Evolutionary conservation across 64 coral and sea anemone genomes (phyloP).

Genomic region (Acropora yongei): DNA sequence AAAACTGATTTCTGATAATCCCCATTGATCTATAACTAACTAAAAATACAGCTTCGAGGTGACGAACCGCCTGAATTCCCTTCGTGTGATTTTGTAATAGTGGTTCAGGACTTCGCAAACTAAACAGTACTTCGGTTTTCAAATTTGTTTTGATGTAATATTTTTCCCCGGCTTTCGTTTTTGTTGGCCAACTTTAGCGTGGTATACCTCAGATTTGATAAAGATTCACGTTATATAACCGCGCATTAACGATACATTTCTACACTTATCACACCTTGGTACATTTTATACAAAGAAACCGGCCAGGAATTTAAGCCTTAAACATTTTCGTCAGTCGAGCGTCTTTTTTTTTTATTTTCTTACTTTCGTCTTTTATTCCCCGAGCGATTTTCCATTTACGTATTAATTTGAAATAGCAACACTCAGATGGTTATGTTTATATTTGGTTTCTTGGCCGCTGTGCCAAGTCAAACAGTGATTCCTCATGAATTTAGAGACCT

Average conservation of each 20-base stretch:
- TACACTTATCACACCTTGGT: not conserved
- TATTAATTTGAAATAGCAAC: not conserved
- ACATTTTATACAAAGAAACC: not conserved
- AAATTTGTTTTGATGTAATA: conserved; percentile 34
- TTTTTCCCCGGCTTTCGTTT: not conserved
- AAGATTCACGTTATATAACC: not conserved
- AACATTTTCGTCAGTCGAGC: not conserved
- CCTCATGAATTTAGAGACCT: not conserved
- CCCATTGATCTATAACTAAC: conserved; percentile 6
- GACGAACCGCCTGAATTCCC: not conserved
- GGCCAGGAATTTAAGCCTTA: not conserved
- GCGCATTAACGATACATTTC: not conserved
- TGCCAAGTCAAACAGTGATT: not conserved
- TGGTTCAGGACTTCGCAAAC: conserved; percentile 40
- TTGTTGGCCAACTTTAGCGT: not conserved
- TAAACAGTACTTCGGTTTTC: conserved; percentile 30
- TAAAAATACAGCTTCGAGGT: conserved; percentile 13
- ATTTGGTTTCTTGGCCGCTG: not conserved
- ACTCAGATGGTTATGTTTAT: not conserved
- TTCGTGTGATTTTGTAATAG: conserved; percentile 16
- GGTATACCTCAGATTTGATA: not conserved
- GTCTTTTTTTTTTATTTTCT: not conserved
- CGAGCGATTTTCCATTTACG: not conserved
- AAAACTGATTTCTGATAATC: not conserved
- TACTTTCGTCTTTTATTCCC: not conserved